Conservation (phyloP, 2,797 vertebrate species). For the Gymnothorax javanicus region DNA sequence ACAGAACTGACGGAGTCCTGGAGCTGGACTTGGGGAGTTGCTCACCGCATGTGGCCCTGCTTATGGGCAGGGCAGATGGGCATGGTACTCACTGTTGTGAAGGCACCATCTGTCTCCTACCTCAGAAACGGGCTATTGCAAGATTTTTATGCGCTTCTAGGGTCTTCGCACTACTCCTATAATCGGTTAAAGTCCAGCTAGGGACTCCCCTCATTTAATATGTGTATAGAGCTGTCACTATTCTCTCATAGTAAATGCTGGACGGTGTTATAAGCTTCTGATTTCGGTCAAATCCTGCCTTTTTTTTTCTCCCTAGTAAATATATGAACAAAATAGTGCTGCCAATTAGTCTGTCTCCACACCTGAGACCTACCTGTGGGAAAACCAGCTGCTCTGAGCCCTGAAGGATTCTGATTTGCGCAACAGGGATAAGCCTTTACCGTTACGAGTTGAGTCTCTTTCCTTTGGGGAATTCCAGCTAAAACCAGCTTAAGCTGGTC, state of each 20-base stretch:
- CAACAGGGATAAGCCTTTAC: too few relatives aligned
- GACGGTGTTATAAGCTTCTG: background rate
- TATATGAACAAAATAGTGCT: too few relatives aligned
- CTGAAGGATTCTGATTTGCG: too few relatives aligned
- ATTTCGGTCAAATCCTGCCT: background rate
- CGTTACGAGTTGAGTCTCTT: too few relatives aligned
- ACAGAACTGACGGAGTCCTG: background rate
- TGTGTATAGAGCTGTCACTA: background rate
- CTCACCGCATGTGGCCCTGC: slow-evolving; percentile 10
- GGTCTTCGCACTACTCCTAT: background rate
- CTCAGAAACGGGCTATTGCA: background rate
- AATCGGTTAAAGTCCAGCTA: background rate
- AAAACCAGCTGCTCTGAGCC: too few relatives aligned
- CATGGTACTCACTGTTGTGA: background rate
- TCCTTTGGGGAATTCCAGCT: too few relatives aligned
- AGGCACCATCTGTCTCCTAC: background rate
- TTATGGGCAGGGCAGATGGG: background rate
- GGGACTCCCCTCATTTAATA: background rate
- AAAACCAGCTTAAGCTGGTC: too few relatives aligned
- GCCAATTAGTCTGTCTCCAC: too few relatives aligned
- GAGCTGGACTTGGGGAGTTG: background rate
- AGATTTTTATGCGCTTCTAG: background rate
- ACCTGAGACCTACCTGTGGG: too few relatives aligned
- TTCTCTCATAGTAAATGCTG: background rate
- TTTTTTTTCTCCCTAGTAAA: too few relatives aligned